Evolutionary conservation across 2,113 vertebrate genomes (phyloP), one percentile per base, ranked within the genome.

Genomic region (Lepus americanus): DNA sequence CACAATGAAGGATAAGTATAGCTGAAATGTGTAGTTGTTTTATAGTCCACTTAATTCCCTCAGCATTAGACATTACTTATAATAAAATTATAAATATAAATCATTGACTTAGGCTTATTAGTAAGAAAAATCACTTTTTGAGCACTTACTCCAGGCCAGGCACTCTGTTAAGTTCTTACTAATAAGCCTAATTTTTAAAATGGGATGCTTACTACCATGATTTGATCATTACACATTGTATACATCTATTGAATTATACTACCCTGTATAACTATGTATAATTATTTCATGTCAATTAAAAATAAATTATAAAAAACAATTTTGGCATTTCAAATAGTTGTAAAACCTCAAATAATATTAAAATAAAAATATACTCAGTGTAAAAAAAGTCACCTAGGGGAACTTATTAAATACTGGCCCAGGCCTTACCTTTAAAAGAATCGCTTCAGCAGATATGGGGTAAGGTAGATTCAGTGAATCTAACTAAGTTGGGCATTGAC

Each of bases 71-170:
- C 82, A 74, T 64, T 17, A n/a, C 16, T 53, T 55, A 53, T 33
- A 53, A 44, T 49, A 51, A 96, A 66, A 89, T 39, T 31, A 76
- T 63, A 55, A 69, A 61, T 61, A 70, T 51, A 84, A 86, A 91
- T 67, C 7, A 17, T 89, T 66, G 55, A 63, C 16, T 44, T 63
- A 76, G 5, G 23, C 61, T 86, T 78, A 84, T 49, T 64, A 77
- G 63, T 36, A 63, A 81, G 49, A 92, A 70, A 85, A 49, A 36
- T 13, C 63, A 87, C 22, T 44, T 77, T 82, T 81, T 74, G 33
- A 89, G 29, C 6, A 77, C 63, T 89, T 80, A 84, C n/a, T 70
- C 33, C 55, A 80, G 66, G 6, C 16, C 19, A 72, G 23, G 12
- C 12, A 44, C 14, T 90, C 23, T 84, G 5, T 72, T 90, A 53